Conservation (phyloP, 2,113 vertebrate species). For the Lucifuga dentata region DNA sequence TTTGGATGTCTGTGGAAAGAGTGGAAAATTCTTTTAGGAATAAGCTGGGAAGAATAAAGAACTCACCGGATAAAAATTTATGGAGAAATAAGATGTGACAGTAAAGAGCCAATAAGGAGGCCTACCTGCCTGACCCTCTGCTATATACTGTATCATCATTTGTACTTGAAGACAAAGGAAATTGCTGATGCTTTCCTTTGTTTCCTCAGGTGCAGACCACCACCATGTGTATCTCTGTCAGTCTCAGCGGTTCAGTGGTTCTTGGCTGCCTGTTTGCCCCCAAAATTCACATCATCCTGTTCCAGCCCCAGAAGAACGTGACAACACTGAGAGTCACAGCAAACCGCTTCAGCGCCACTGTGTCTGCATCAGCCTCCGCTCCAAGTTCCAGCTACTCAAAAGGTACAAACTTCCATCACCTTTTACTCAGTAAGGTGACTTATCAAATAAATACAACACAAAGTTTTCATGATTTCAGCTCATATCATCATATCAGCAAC, state of each 20-base stretch:
- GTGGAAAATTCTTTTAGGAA: too few relatives aligned
- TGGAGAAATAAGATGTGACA: not conserved
- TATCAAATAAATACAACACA: not conserved
- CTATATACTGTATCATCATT: conserved; percentile 16
- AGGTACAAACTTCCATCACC: conserved; percentile 68
- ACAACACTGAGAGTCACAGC: conserved; percentile 88
- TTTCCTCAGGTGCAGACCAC: conserved; percentile 95
- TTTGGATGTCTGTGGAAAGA: too few relatives aligned
- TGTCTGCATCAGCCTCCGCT: conserved; percentile 67
- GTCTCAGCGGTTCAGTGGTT: conserved; percentile 96
- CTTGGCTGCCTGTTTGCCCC: conserved; percentile 96
- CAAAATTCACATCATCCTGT: conserved; percentile 97
- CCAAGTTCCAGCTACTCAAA: conserved; percentile 87
- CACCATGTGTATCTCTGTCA: conserved; percentile 98
- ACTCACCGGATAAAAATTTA: conserved; percentile 36
- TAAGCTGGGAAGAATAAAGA: not conserved
- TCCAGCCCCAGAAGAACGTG: conserved; percentile 98
- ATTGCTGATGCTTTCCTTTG: not conserved
- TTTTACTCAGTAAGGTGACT: not conserved
- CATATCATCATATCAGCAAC: too few relatives aligned
- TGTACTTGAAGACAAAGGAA: conserved; percentile 32
- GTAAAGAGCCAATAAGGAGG: too few relatives aligned
- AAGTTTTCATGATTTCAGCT: not conserved
- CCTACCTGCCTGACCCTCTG: too few relatives aligned
- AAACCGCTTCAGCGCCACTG: conserved; percentile 87